Percentiles rank a stretch among this genome's conserved stretches.
phyloP scores from a whole-genome alignment of 2,797 vertebrate genomes.

The Acanthurus tractus region DNA sequence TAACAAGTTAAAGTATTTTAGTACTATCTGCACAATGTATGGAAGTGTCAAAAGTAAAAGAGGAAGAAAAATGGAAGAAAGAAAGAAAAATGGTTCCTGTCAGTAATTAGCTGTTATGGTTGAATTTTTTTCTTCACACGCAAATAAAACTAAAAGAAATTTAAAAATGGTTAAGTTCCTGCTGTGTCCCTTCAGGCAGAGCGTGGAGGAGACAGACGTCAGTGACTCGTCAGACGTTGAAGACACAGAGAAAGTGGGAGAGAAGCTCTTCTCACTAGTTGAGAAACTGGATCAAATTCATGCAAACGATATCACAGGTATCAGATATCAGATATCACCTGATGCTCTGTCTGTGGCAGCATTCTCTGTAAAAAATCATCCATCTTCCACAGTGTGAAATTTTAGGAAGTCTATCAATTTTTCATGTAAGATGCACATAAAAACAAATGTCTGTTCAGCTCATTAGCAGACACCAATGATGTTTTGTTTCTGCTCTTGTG shows the following conservation, averaged over 20 bases:
- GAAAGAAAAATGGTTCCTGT: too few species aligned
- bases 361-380: background rate
- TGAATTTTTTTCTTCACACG: too few species aligned
- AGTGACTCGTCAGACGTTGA: slow-evolving; percentile 81
- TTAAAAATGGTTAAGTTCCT: background rate
- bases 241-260: slow-evolving; percentile 82
- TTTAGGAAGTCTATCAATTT: background rate
- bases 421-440: background rate
- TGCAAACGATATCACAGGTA: slow-evolving; percentile 87
- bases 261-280: slow-evolving; percentile 85
- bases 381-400: background rate
- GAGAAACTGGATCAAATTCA: slow-evolving; percentile 80
- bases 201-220: slow-evolving; percentile 62
- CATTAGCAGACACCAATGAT: background rate
- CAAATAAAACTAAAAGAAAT: background rate
- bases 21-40: too few species aligned
- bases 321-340: too few species aligned
- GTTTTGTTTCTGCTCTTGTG: background rate
- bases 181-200: slow-evolving; percentile 63
- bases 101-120: too few species aligned
- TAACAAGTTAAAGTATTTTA: background rate
- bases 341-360: background rate
- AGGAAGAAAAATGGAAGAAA: too few species aligned
- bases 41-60: too few species aligned
- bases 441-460: background rate